A percentile compares a stretch with the other conserved stretches of the same genome.
These are phyloP conservation scores for Metopolophium dirhodum DNA, from an alignment of 1,140 invertebrate species.

Conservation along the genomic window DNA sequence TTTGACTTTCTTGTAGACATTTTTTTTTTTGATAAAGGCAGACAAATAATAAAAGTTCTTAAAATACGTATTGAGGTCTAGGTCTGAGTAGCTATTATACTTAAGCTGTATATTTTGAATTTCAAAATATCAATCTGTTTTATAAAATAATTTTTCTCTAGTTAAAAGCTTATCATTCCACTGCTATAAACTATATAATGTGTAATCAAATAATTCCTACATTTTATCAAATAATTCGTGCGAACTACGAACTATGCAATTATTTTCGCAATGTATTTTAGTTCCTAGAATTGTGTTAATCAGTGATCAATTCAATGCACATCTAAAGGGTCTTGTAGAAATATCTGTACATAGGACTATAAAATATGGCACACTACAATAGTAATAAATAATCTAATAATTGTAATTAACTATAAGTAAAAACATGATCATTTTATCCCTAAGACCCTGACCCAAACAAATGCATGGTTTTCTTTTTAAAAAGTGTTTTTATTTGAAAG, in stretches of 20 bases:
- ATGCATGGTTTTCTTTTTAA: background rate
- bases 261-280: background rate
- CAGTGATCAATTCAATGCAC: background rate
- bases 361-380: background rate
- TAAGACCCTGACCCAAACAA: too few relatives aligned
- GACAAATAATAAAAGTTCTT: too few relatives aligned
- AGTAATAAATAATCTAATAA: background rate
- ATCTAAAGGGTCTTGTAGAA: background rate
- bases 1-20: too few relatives aligned
- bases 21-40: too few relatives aligned
- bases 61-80: background rate
- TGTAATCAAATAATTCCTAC: background rate
- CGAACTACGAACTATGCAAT: background rate
- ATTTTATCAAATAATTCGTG: background rate
- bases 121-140: background rate
- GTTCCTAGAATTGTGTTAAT: background rate
- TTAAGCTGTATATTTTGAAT: background rate
- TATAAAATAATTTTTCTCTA: background rate
- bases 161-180: background rate
- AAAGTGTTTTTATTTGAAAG: background rate
- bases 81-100: background rate
- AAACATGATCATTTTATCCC: too few relatives aligned
- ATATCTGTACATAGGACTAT: background rate
- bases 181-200: background rate
- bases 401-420: too few relatives aligned